Conservation (phyloP, 2,113 vertebrate genomes). For the Gambusia holbrooki region DNA sequence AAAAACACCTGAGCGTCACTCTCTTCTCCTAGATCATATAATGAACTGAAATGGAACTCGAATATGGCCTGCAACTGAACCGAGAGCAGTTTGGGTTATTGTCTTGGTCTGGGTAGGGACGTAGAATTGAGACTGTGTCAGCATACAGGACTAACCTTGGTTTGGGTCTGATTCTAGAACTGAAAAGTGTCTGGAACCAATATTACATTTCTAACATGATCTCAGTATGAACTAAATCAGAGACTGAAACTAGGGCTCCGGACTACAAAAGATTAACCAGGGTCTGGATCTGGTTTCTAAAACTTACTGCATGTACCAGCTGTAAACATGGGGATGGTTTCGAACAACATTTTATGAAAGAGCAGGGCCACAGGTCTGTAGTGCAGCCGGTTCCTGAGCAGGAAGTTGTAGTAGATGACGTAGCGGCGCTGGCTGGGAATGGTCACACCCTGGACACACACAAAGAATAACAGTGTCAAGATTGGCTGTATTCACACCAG, state of each 20-base stretch:
- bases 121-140: too few relatives aligned
- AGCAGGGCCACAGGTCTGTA: constrained; percentile 96
- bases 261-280: too few relatives aligned
- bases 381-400: constrained; percentile 93
- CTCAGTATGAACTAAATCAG: background rate
- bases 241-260: too few relatives aligned
- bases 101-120: too few relatives aligned
- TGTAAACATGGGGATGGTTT: constrained; percentile 98
- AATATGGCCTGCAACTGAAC: background rate
- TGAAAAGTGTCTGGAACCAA: too few relatives aligned
- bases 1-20: background rate
- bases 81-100: background rate
- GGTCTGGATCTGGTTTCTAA: too few relatives aligned
- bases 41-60: too few relatives aligned
- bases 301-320: constrained; percentile 94
- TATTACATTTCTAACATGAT: too few relatives aligned
- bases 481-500: too few relatives aligned
- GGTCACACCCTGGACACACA: constrained; percentile 88
- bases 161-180: background rate
- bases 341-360: constrained; percentile 98
- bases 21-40: background rate
- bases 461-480: background rate
- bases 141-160: too few relatives aligned
- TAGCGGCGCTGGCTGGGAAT: constrained; percentile 98
- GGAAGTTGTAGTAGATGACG: constrained; percentile 97